Percentiles rank a stretch among this genome's conserved stretches.
Conservation (phyloP, 2,888 invertebrate genomes). For the Lymantria monacha region DNA sequence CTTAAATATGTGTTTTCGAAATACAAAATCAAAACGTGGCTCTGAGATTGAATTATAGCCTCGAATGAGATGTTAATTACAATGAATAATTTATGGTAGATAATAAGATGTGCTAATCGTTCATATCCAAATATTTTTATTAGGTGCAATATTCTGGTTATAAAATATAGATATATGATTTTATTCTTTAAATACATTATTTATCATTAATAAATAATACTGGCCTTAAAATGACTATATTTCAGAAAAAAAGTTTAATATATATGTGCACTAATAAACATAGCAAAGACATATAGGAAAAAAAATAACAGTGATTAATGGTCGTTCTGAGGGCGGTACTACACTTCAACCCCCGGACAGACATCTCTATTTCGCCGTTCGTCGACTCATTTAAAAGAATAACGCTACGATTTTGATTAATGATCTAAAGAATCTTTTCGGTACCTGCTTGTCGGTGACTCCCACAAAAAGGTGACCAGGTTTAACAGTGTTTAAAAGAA, state of each 20-base stretch:
- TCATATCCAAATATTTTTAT: conserved; percentile 27
- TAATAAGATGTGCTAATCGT: conserved; percentile 14
- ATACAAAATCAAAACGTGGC: conserved; percentile 2
- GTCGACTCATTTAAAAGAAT: conserved; percentile 59
- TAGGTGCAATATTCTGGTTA: conserved; percentile 16
- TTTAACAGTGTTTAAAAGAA: conserved; percentile 45
- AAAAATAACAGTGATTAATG: conserved; percentile 36
- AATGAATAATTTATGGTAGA: conserved; percentile 11
- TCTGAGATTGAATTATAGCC: conserved; percentile 3
- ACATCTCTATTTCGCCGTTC: conserved; percentile 67
- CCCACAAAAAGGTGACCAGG: conserved; percentile 60
- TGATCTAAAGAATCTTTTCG: conserved; percentile 48
- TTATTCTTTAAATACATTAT: conserved; percentile 4
- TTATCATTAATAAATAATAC: background rate
- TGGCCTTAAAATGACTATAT: background rate
- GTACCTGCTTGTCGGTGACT: conserved; percentile 72
- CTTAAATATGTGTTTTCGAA: conserved; percentile 3
- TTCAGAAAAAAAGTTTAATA: background rate
- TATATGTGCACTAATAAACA: background rate
- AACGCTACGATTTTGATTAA: conserved; percentile 70
- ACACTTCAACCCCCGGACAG: conserved; percentile 40
- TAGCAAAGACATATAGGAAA: background rate
- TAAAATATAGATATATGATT: conserved; percentile 13
- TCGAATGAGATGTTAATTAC: conserved; percentile 10
- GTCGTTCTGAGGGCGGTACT: conserved; percentile 56